Conservation (phyloP, 2,113 vertebrate genomes). For the Cryptomyrus ogoouensis region DNA sequence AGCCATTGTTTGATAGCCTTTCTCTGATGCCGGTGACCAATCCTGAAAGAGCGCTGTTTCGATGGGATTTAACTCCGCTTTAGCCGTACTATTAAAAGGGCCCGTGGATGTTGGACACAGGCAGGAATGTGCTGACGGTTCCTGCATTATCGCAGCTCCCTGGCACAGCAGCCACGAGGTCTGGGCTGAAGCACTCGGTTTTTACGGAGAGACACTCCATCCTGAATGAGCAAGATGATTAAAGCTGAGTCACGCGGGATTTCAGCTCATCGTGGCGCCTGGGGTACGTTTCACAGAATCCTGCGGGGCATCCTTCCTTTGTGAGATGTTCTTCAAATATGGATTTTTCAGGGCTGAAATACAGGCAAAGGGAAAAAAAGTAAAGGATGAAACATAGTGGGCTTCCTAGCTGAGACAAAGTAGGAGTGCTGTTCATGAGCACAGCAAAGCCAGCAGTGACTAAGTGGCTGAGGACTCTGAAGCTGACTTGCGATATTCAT, state of each 20-base stretch:
- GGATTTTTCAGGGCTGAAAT: not conserved
- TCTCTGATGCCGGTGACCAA: not conserved
- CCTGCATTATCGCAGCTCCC: not conserved
- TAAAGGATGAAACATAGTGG: not conserved
- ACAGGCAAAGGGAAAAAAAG: not conserved
- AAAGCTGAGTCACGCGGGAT: constrained; percentile 3
- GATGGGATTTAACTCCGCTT: constrained; percentile 11
- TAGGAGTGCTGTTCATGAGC: not conserved
- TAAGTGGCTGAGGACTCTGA: not conserved
- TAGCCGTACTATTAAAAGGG: not conserved
- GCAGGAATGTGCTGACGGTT: constrained; percentile 20
- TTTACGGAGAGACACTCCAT: not conserved
- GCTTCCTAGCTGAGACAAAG: not conserved
- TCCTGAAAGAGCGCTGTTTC: not conserved
- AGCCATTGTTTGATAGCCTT: not conserved
- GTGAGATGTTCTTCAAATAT: not conserved
- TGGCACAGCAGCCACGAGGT: not conserved
- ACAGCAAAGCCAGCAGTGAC: not conserved
- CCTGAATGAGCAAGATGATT: not conserved
- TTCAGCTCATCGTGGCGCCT: not conserved
- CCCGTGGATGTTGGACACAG: constrained; percentile 12
- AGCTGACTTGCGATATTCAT: not conserved
- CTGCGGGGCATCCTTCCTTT: not conserved
- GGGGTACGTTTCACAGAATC: not conserved
- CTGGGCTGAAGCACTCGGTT: not conserved